Evolutionary conservation across 1,140 invertebrate species (phyloP).

Genomic region (Euborellia annulipes): DNA sequence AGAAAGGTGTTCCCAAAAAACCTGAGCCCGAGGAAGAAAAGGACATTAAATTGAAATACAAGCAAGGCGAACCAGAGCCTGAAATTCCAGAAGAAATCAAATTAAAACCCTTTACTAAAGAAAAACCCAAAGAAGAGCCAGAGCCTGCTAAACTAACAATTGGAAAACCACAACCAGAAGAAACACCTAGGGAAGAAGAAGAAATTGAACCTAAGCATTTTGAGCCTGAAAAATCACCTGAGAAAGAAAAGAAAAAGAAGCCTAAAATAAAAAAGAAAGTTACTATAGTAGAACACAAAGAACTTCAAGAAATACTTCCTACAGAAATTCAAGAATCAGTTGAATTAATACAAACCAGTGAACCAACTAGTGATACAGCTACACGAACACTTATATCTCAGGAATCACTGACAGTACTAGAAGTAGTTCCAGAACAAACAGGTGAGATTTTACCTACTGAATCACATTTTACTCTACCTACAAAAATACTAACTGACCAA

Average conservation of each 20-base stretch:
- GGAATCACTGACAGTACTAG: constrained; percentile 3
- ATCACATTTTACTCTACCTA: too few relatives aligned
- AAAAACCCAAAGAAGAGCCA: too few relatives aligned
- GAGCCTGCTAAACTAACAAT: too few relatives aligned
- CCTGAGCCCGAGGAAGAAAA: constrained; percentile 31
- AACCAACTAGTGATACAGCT: constrained; percentile 14
- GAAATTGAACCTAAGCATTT: constrained; percentile 10
- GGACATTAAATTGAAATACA: constrained; percentile 24
- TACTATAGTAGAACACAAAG: constrained; percentile 2
- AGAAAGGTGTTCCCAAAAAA: constrained; percentile 36
- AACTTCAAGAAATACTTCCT: not conserved
- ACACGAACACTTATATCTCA: constrained; percentile 11
- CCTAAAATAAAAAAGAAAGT: constrained; percentile 12
- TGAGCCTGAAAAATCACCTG: constrained; percentile 11
- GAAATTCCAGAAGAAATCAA: not conserved
- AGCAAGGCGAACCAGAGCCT: constrained; percentile 7
- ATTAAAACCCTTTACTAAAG: too few relatives aligned
- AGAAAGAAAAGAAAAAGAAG: constrained; percentile 17
- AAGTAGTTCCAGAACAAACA: constrained; percentile 5
- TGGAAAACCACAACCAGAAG: constrained; percentile 1
- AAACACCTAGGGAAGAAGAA: constrained; percentile 6
- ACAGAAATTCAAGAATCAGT: constrained; percentile 8
- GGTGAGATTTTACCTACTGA: constrained; percentile 1
- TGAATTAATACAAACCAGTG: constrained; percentile 6
- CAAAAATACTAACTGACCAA: too few relatives aligned